Evolutionary conservation across 2,888 invertebrate species (phyloP).

Genomic region (Syritta pipiens): DNA sequence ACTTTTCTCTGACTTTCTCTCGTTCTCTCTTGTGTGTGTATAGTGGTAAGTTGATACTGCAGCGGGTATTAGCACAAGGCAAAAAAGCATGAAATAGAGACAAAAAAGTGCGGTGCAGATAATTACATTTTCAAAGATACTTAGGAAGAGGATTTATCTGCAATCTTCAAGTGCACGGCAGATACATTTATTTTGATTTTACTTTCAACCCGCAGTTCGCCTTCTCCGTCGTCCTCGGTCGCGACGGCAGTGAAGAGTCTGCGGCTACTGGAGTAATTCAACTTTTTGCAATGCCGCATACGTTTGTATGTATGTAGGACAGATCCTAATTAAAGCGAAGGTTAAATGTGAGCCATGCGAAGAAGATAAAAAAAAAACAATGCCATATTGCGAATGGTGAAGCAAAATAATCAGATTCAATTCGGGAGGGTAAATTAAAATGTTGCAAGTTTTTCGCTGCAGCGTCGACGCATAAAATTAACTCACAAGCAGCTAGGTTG

Average conservation of each 20-base stretch:
- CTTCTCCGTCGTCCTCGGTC: background rate
- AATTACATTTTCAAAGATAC: constrained; percentile 69
- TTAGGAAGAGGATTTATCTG: constrained; percentile 67
- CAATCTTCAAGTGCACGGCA: constrained; percentile 68
- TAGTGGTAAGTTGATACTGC: background rate
- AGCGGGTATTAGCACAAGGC: background rate
- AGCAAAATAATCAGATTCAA: constrained; percentile 63
- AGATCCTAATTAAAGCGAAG: constrained; percentile 65
- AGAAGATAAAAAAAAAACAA: constrained; percentile 15
- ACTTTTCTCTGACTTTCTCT: no score
- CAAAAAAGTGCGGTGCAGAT: constrained; percentile 56
- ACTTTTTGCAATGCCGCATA: constrained; percentile 9
- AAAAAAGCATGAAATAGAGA: background rate
- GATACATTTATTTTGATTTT: constrained; percentile 69
- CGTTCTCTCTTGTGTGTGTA: no score
- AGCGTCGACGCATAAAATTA: constrained; percentile 58
- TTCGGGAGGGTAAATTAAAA: constrained; percentile 62
- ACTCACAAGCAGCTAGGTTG: constrained; percentile 21
- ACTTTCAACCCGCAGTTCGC: constrained; percentile 20
- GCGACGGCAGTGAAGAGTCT: background rate
- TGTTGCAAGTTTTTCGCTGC: constrained; percentile 59
- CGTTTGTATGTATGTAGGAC: constrained; percentile 16
- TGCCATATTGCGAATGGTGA: background rate
- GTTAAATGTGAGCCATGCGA: constrained; percentile 51
- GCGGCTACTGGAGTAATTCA: constrained; percentile 6